A percentile compares a stretch with the other conserved stretches of the same genome.
phyloP scores from a whole-genome alignment of 2,797 vertebrate genomes.

The Phoeniculus purpureus region DNA sequence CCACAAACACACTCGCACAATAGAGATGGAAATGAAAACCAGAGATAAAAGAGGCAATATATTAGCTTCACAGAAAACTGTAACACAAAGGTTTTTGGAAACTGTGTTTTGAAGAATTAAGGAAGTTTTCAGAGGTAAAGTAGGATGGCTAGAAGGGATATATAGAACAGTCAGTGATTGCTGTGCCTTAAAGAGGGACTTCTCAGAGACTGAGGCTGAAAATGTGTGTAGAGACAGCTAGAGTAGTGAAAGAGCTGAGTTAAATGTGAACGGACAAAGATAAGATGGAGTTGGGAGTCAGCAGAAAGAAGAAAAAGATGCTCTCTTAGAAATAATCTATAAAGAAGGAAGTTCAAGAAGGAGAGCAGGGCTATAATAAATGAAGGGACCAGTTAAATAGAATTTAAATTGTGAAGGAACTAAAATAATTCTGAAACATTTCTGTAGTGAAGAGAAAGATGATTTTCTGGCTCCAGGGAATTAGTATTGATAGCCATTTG shows the following conservation, averaged over 20 bases:
- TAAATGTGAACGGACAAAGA: slow-evolving; percentile 35
- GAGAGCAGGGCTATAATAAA: neutral
- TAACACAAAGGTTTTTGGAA: slow-evolving; percentile 26
- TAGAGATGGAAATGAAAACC: slow-evolving; percentile 26
- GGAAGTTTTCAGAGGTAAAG: slow-evolving; percentile 45
- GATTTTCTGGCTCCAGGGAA: neutral
- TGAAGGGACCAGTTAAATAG: neutral
- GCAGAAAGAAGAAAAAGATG: slow-evolving; percentile 52
- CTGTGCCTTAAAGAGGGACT: slow-evolving; percentile 30
- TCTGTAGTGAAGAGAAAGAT: neutral
- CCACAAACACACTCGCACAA: slow-evolving; percentile 9
- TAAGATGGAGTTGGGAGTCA: slow-evolving; percentile 39
- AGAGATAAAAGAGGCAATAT: slow-evolving; percentile 37
- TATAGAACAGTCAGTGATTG: neutral
- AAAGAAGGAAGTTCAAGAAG: slow-evolving; percentile 41
- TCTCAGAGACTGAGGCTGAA: slow-evolving; percentile 5
- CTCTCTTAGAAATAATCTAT: slow-evolving; percentile 29
- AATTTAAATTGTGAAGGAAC: neutral
- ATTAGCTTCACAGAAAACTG: slow-evolving; percentile 32
- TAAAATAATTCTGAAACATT: slow-evolving; percentile 26
- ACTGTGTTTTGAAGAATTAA: neutral
- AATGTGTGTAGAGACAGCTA: neutral
- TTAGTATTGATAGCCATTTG: neutral
- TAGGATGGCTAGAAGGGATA: slow-evolving; percentile 20
- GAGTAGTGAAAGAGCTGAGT: slow-evolving; percentile 6